Evolutionary conservation across 2,888 invertebrate species (phyloP).

Genomic region (Stenoptilia bipunctidactyla): DNA sequence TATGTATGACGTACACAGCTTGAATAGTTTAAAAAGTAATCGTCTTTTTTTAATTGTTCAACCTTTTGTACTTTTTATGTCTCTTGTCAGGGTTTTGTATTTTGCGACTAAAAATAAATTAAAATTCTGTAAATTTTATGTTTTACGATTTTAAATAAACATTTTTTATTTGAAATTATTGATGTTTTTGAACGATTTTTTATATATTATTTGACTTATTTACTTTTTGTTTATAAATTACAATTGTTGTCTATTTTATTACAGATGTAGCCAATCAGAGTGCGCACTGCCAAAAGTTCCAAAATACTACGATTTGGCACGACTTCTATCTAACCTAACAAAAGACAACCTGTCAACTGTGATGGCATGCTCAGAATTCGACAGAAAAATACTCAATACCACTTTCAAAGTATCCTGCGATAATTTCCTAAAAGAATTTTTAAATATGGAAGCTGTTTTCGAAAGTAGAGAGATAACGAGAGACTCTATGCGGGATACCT

Average conservation of each 20-base stretch:
- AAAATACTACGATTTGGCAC: slow-evolving; percentile 43
- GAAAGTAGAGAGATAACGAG: slow-evolving; percentile 48
- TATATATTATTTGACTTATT: too few species aligned
- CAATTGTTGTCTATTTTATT: slow-evolving; percentile 11
- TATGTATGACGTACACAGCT: too few species aligned
- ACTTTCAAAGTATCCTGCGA: slow-evolving; percentile 64
- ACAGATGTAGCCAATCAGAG: slow-evolving; percentile 50
- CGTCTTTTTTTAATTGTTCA: too few species aligned
- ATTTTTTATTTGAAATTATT: too few species aligned
- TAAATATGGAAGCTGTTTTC: slow-evolving; percentile 34
- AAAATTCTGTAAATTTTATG: too few species aligned
- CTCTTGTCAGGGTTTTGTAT: too few species aligned
- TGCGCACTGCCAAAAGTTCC: slow-evolving; percentile 32
- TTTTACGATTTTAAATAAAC: too few species aligned
- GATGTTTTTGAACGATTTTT: too few species aligned
- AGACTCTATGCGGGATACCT: slow-evolving; percentile 29
- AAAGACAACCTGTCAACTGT: slow-evolving; percentile 51
- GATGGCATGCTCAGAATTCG: slow-evolving; percentile 57
- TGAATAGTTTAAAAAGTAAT: too few species aligned
- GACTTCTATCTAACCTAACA: slow-evolving; percentile 37
- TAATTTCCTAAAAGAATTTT: slow-evolving; percentile 50
- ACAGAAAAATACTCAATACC: slow-evolving; percentile 58
- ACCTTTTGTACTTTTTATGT: too few species aligned
- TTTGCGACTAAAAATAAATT: too few species aligned
- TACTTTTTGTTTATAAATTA: neutral